These are phyloP conservation scores for Formica selysi DNA, from an alignment of 1,140 invertebrate species.

Conservation along the genomic window DNA sequence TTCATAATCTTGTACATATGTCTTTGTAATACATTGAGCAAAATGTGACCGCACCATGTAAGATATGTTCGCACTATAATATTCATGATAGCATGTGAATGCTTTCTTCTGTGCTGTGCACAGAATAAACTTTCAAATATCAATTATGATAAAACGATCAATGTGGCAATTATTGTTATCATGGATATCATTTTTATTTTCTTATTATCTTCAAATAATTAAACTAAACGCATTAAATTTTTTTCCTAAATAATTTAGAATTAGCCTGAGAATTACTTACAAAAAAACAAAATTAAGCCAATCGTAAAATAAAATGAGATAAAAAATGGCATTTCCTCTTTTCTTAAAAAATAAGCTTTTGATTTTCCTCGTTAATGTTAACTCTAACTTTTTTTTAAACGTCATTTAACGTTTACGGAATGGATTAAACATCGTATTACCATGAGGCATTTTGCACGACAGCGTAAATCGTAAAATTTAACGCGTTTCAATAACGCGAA, in stretches of 20 bases:
- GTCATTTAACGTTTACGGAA: not conserved
- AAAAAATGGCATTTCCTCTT: not conserved
- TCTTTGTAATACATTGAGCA: slow-evolving; percentile 61
- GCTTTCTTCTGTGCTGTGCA: slow-evolving; percentile 10
- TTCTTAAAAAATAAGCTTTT: not conserved
- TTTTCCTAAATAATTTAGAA: not conserved
- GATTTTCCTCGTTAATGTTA: not conserved
- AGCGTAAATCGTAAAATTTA: slow-evolving; percentile 32
- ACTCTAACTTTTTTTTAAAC: not conserved
- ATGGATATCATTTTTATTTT: not conserved
- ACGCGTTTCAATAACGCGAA: slow-evolving; percentile 43
- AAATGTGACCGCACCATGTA: slow-evolving; percentile 60
- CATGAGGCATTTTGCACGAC: not conserved
- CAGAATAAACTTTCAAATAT: slow-evolving; percentile 17
- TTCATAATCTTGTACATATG: slow-evolving; percentile 50
- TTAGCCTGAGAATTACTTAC: not conserved
- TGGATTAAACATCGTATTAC: slow-evolving; percentile 7
- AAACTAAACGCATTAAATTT: not conserved
- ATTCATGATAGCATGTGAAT: not conserved
- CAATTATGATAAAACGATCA: slow-evolving; percentile 1
- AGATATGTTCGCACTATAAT: slow-evolving; percentile 49
- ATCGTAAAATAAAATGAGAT: not conserved
- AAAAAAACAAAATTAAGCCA: too few relatives aligned
- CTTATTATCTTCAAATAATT: slow-evolving; percentile 6
- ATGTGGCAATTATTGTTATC: not conserved